phyloP scores from a whole-genome alignment of 2,797 vertebrate genomes.

The Furcifer pardalis region DNA sequence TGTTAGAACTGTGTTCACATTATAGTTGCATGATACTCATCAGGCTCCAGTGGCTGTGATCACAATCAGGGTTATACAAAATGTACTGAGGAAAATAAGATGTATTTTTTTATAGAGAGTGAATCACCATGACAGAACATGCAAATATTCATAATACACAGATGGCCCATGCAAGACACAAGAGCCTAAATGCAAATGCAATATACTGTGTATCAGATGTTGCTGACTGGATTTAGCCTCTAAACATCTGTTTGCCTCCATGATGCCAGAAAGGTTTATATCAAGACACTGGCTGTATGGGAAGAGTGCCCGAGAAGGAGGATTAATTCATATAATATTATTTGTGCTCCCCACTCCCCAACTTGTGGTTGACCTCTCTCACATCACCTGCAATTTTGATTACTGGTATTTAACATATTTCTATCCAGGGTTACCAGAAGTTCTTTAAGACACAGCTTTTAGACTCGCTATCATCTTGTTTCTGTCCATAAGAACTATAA shows the following conservation, averaged over 20 bases:
- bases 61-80: conserved; percentile 27
- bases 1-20: conserved; percentile 7
- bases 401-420: conserved; percentile 5
- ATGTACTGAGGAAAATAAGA: conserved; percentile 11
- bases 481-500: neutral
- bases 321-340: conserved; percentile 17
- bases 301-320: conserved; percentile 13
- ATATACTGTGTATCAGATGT: conserved; percentile 40
- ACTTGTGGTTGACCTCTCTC: neutral
- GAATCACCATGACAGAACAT: conserved; percentile 31
- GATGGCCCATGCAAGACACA: conserved; percentile 33
- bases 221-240: conserved; percentile 43
- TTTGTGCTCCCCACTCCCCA: neutral
- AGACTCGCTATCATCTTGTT: neutral
- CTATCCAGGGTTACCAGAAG: neutral
- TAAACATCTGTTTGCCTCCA: conserved; percentile 36
- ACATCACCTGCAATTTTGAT: conserved; percentile 14
- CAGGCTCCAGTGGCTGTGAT: conserved; percentile 11
- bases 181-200: conserved; percentile 38
- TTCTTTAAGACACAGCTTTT: neutral
- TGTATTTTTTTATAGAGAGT: conserved; percentile 16
- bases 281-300: conserved; percentile 17
- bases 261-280: conserved; percentile 39
- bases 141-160: conserved; percentile 33
- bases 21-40: conserved; percentile 7